Percentiles rank a stretch among this genome's conserved stretches.
Evolutionary conservation across 2,888 invertebrate species (phyloP).

Genomic region (Teinopalpus imperialis): DNA sequence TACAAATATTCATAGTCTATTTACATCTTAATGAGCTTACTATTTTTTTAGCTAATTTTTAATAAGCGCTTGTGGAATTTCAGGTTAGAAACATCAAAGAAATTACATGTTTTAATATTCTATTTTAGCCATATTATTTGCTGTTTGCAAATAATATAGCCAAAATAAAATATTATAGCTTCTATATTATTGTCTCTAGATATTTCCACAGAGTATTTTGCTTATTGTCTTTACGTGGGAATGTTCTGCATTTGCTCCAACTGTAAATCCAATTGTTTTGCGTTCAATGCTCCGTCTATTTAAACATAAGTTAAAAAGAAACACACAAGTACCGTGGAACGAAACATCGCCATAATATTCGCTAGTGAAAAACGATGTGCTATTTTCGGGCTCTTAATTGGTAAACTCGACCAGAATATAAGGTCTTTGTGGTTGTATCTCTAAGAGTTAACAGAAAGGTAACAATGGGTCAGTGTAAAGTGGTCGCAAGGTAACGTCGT

Average conservation of each 20-base stretch:
- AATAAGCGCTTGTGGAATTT: too few species aligned
- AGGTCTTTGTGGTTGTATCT: slow-evolving; percentile 25
- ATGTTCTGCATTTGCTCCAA: slow-evolving; percentile 12
- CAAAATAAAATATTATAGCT: too few species aligned
- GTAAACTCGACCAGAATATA: slow-evolving; percentile 36
- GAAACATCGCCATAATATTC: slow-evolving; percentile 55
- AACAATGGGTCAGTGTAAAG: slow-evolving; percentile 41
- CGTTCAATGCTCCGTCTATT: slow-evolving; percentile 27
- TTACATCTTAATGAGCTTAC: too few species aligned
- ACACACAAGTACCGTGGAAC: slow-evolving; percentile 25
- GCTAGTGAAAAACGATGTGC: slow-evolving; percentile 53
- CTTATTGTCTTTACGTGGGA: slow-evolving; percentile 16
- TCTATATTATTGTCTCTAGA: too few species aligned
- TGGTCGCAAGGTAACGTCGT: slow-evolving; percentile 45
- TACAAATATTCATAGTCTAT: too few species aligned
- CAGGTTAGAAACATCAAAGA: too few species aligned
- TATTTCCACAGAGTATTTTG: too few species aligned
- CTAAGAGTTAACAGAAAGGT: slow-evolving; percentile 25
- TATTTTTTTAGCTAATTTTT: too few species aligned
- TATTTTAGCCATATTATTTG: too few species aligned
- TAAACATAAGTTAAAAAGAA: slow-evolving; percentile 13
- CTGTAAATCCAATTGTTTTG: slow-evolving; percentile 24
- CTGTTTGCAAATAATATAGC: too few species aligned
- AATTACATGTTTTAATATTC: too few species aligned
- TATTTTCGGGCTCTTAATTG: slow-evolving; percentile 55